Evolutionary conservation across 2,888 invertebrate genomes (phyloP).

Genomic region (Malacosoma neustria): DNA sequence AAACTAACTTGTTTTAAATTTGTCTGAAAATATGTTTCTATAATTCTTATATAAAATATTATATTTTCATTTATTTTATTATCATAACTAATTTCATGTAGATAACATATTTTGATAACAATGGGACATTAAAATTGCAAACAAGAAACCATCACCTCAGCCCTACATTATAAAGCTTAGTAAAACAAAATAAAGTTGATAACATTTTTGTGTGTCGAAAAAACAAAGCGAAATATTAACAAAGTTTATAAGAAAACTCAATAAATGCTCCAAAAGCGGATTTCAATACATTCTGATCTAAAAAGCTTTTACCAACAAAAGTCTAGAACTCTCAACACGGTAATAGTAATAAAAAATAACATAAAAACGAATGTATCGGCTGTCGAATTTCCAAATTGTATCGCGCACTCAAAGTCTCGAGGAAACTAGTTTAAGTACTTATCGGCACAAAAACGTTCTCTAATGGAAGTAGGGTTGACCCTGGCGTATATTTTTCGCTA

Average conservation of each 20-base stretch:
- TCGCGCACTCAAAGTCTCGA: slow-evolving; percentile 5
- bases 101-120: too few relatives aligned
- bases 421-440: slow-evolving; percentile 29
- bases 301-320: not conserved
- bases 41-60: too few relatives aligned
- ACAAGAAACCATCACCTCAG: too few relatives aligned
- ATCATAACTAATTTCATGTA: too few relatives aligned
- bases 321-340: not conserved
- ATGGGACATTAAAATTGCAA: too few relatives aligned
- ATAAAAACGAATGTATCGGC: slow-evolving; percentile 1
- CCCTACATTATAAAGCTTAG: too few relatives aligned
- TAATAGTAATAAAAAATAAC: not conserved
- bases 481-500: slow-evolving; percentile 14
- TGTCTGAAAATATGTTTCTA: too few relatives aligned
- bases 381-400: slow-evolving; percentile 5
- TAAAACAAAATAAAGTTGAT: too few relatives aligned
- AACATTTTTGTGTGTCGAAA: too few relatives aligned
- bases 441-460: slow-evolving; percentile 26
- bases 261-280: not conserved
- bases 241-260: not conserved
- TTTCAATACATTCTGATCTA: not conserved
- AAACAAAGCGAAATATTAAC: too few relatives aligned
- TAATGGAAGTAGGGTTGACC: slow-evolving; percentile 27
- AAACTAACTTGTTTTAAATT: too few relatives aligned
- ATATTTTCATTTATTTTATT: too few relatives aligned